Base-by-base conservation (phyloP, 2,113 vertebrate species). In the Egretta garzetta region DNA sequence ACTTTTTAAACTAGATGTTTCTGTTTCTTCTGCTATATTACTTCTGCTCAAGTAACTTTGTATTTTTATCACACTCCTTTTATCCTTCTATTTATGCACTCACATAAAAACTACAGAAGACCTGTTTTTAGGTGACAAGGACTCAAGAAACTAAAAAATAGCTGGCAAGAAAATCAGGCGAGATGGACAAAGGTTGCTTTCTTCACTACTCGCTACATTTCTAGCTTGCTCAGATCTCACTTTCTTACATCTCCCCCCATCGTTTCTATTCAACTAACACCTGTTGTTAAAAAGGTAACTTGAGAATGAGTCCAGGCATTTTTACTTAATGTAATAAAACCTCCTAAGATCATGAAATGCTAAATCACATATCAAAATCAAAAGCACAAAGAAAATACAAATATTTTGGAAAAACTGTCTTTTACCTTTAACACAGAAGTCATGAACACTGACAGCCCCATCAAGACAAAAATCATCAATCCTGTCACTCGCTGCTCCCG, bases 381-480 rank as follows among this genome's bases (percentile, higher is more conserved):
- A 82, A 77, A 77, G 27, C 9, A 83, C 45, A 50, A 91, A 43
- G 22, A 45, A 95, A 70, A 12, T 8, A 66, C 8, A 79, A 67
- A 8, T 49, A 27, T 39, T 86, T 90, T 24, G 7, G 33, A n/a
- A 73, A 53, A 79, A 75, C 10, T 32, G 12, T 62, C 18, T 66
- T 96, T 98, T 98, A 99, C 99, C 99, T 99, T 99, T 64, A 99
- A 98, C 33, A 98, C 98, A 49, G 99, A 99, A 7, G 99, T 99
- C 99, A 99, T 99, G 95, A 99, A 99, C 85, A 99, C 99, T 11
- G 99, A 99, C 58, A 99, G 98, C 20, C 99, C 99, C 99, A 99
- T 99, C 72, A 99, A 97, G 96, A 99, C 93, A 94, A 99, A 99
- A 95, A 99, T 99, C 98, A 99, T 98, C 84, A 99, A 98, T 50